A percentile compares a stretch with the other conserved stretches of the same genome.
These are phyloP conservation scores for Paracanthobrama guichenoti DNA, from an alignment of 2,113 vertebrate species.

Conservation along the genomic window DNA sequence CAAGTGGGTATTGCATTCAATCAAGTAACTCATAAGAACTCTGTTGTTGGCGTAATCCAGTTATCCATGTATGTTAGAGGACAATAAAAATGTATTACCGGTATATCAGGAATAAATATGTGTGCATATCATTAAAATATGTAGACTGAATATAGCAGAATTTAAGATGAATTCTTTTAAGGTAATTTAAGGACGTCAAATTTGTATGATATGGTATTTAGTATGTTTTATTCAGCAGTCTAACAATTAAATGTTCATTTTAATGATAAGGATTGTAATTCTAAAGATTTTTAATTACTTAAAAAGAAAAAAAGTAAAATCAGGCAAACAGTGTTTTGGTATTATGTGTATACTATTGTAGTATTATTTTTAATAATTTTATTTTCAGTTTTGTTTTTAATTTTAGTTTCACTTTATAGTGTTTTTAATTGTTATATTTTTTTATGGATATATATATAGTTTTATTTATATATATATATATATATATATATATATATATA, in stretches of 20 bases:
- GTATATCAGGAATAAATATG: neutral
- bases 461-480: neutral
- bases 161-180: neutral
- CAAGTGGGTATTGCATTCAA: neutral
- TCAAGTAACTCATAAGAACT: neutral
- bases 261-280: slow-evolving; percentile 9
- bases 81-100: slow-evolving; percentile 16
- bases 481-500: neutral
- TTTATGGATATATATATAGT: neutral
- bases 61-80: neutral
- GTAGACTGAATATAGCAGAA: neutral
- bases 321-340: neutral
- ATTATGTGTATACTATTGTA: neutral
- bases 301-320: neutral
- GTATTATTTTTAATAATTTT: neutral
- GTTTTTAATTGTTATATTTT: neutral
- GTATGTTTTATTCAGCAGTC: slow-evolving; percentile 40
- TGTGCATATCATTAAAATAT: neutral
- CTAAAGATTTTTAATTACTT: neutral
- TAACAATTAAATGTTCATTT: slow-evolving; percentile 19
- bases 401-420: neutral
- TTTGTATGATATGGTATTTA: slow-evolving; percentile 14
- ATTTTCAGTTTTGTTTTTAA: neutral
- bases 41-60: neutral
- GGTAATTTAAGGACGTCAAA: neutral